These are phyloP conservation scores for Gasteruption jaculator DNA, from an alignment of 2,888 invertebrate genomes.

Conservation along the genomic window DNA sequence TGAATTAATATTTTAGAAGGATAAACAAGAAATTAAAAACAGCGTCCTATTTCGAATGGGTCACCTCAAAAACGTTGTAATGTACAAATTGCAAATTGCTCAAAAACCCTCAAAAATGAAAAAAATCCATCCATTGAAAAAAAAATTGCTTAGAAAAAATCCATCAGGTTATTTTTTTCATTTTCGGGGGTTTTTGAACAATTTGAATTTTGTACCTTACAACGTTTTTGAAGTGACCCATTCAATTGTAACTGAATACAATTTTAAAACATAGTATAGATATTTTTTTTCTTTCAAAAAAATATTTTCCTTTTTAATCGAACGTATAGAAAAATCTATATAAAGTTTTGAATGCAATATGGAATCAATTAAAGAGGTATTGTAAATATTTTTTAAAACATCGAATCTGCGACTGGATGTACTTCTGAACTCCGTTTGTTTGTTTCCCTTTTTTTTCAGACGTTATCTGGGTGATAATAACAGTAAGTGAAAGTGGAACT, in stretches of 20 bases:
- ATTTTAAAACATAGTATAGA: conserved; percentile 1
- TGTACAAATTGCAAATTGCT: no score
- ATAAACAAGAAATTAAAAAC: no score
- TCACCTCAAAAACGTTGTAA: no score
- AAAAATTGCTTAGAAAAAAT: neutral
- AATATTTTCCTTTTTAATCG: conserved; percentile 4
- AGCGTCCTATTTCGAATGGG: no score
- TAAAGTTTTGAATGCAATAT: neutral
- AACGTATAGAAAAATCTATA: neutral
- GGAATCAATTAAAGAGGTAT: conserved; percentile 21
- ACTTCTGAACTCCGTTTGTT: neutral
- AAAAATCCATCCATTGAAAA: no score
- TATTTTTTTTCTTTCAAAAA: neutral
- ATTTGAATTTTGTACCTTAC: no score
- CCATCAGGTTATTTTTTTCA: no score
- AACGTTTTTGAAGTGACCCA: no score
- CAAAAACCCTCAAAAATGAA: no score
- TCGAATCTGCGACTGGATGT: neutral
- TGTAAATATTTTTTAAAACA: conserved; percentile 5
- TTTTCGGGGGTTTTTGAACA: no score
- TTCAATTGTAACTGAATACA: conserved; percentile 1
- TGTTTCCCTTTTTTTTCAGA: conserved; percentile 59
- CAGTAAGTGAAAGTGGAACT: conserved; percentile 76
- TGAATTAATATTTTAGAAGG: no score
- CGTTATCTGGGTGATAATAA: conserved; percentile 75